These are phyloP conservation scores for Lepidocyrtoides sp. DNA, from an alignment of 2,888 invertebrate genomes.

Conservation along the genomic window DNA sequence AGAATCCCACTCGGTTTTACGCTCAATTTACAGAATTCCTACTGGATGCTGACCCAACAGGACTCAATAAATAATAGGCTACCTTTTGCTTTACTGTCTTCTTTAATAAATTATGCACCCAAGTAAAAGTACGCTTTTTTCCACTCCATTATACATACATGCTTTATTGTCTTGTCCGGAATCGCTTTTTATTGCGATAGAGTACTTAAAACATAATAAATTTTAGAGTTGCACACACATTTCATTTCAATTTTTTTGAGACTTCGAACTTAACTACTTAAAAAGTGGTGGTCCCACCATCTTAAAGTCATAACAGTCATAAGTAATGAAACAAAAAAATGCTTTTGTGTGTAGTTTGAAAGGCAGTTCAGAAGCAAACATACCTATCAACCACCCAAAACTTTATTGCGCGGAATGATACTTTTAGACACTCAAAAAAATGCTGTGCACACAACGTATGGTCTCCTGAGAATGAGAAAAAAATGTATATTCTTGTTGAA, in stretches of 20 bases:
- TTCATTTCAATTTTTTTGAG: no score
- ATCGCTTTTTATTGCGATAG: not conserved
- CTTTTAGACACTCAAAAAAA: not conserved
- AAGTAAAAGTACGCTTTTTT: not conserved
- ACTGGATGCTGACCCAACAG: not conserved
- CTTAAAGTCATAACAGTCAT: not conserved
- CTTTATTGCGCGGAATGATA: not conserved
- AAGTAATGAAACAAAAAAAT: not conserved
- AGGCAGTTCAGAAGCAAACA: not conserved
- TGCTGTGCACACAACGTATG: not conserved
- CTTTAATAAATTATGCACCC: not conserved
- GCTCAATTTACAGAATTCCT: not conserved
- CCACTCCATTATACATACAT: not conserved
- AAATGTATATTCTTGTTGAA: not conserved
- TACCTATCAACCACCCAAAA: not conserved
- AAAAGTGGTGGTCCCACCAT: no score
- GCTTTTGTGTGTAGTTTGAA: not conserved
- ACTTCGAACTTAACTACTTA: no score
- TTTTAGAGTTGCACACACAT: no score
- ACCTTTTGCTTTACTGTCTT: not conserved
- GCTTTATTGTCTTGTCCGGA: not conserved
- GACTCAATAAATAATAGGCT: not conserved
- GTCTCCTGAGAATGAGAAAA: not conserved
- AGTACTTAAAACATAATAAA: not conserved
- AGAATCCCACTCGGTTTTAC: not conserved